Base-by-base conservation (phyloP, 2,113 vertebrate genomes). In the Rhineura floridana region DNA sequence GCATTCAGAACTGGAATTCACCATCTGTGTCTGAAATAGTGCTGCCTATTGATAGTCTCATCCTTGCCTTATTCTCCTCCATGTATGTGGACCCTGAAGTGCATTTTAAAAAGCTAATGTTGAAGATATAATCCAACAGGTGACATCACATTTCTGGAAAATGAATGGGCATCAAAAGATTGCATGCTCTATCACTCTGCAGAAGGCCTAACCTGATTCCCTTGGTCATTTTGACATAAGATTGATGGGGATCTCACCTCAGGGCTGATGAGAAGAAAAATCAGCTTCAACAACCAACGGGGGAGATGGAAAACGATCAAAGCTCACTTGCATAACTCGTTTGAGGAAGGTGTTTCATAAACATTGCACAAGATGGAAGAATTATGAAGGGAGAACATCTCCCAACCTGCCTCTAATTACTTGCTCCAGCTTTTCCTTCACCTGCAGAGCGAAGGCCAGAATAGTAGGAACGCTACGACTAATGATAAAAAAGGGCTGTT, bases 261-360 rank as follows among this genome's bases (percentile, higher is more conserved):
- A 91, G 36, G 90, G 89, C 78, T 87, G 79, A 77, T 81, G 59
- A 78, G 84, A 87, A 78, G 87, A 83, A 90, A 88, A 91, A 75
- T 46, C 82, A 97, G 92, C 90, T 91, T 90, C 85, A 95, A 95
- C 96, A 96, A 94, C 94, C 92, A 91, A 96, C 89, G 93, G 93
- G 93, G 93, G 93, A 63, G 79, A 95, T 95, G 97, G 95, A 95
- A 96, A 94, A 92, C 84, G 95, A 97, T 97, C 97, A 97, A 97
- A 97, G 97, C 96, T 96, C 93, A 84, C 90, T 87, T 92, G 96
- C 96, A 94, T 96, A 97, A 97, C 96, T 63, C 91, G 93, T 97
- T 97, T 97, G 96, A 96, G 96, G 96, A 97, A 96, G 97, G 94
- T 97, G 96, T 97, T 97, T 97, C 97, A 97, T 97, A 97, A 97